Percentiles rank a stretch among this genome's conserved stretches.
These are phyloP conservation scores for Mimachlamys varia DNA, from an alignment of 2,888 invertebrate genomes.

Conservation along the genomic window DNA sequence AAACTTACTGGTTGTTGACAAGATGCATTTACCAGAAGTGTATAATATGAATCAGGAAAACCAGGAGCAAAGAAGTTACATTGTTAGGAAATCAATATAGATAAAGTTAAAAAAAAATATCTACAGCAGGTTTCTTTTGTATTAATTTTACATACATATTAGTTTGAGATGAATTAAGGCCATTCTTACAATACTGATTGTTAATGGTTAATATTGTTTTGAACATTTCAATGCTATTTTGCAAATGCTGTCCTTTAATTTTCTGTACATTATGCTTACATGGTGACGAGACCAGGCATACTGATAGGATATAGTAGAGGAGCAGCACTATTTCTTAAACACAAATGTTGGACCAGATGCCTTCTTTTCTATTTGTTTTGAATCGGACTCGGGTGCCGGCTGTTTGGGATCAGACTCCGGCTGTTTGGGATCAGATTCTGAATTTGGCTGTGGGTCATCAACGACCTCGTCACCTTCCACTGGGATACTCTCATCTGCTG, in stretches of 20 bases:
- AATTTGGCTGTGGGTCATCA: constrained; percentile 1
- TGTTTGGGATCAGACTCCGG: background rate
- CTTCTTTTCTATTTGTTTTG: too few species aligned
- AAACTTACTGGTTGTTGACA: too few species aligned
- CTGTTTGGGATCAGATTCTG: background rate
- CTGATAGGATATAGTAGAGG: background rate
- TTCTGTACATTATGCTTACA: background rate
- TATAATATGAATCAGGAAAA: too few species aligned
- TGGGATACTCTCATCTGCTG: constrained; percentile 43
- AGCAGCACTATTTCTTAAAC: constrained; percentile 18
- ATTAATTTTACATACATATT: too few species aligned
- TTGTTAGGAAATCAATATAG: too few species aligned
- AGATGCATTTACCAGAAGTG: too few species aligned
- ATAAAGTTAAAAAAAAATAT: too few species aligned
- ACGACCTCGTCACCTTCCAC: constrained; percentile 39
- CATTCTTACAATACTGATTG: too few species aligned
- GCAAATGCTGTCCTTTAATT: background rate
- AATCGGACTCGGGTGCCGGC: background rate
- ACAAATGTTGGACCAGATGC: constrained; percentile 1
- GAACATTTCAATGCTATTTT: background rate
- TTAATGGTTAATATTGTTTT: background rate
- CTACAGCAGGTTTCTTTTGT: too few species aligned
- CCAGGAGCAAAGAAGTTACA: too few species aligned
- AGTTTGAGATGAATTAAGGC: too few species aligned
- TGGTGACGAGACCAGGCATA: background rate